phyloP scores from a whole-genome alignment of 2,113 vertebrate genomes.

The Crotalus horridus region DNA sequence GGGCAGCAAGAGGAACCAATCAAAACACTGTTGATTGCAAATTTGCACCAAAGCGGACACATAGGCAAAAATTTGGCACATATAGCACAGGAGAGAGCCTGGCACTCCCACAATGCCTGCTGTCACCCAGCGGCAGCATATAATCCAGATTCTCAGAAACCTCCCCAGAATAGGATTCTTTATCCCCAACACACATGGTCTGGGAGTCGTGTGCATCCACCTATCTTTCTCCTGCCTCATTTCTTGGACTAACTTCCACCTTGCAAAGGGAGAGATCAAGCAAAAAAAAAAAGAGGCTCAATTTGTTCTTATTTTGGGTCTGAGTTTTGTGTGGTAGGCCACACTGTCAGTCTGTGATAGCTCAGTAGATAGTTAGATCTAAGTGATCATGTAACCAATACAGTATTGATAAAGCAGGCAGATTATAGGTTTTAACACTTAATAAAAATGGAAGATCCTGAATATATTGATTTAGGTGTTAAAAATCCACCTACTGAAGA shows the following conservation, averaged over 20 bases:
- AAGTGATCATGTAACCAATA: background rate
- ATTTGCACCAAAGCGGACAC: background rate
- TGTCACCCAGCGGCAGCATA: background rate
- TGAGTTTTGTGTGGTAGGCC: background rate
- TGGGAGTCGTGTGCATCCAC: background rate
- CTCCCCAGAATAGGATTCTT: background rate
- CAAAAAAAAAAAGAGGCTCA: background rate
- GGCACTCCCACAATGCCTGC: background rate
- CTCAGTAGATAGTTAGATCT: background rate
- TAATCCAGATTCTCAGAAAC: background rate
- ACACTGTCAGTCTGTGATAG: background rate
- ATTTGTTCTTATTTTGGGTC: background rate
- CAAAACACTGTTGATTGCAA: background rate
- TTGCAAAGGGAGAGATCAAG: background rate
- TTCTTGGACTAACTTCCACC: background rate
- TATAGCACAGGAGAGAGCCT: background rate
- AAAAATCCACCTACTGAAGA: background rate
- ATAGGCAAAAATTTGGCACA: background rate
- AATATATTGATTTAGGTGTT: background rate
- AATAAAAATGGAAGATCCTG: background rate
- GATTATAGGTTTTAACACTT: background rate
- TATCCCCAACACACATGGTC: background rate
- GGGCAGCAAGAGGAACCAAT: background rate
- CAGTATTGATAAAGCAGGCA: background rate
- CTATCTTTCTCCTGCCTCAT: background rate